Conservation (phyloP, 2,888 invertebrate genomes). For the Rhamnusium bicolor region DNA sequence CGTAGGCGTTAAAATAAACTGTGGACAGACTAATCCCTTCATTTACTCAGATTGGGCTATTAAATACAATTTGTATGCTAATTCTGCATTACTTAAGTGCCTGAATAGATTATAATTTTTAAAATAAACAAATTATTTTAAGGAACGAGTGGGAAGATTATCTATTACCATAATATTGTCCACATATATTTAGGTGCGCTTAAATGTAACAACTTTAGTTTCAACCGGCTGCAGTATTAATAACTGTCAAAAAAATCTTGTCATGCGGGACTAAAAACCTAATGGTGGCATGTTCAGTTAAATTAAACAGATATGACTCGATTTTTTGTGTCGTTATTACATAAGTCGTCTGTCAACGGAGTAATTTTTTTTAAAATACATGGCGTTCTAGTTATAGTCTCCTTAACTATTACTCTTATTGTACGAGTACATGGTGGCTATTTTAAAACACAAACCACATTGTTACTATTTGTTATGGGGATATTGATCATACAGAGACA, state of each 20-base stretch:
- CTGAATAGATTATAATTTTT: constrained; percentile 30
- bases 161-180: constrained; percentile 5
- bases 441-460: neutral
- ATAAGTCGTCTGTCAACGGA: neutral
- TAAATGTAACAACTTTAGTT: constrained; percentile 8
- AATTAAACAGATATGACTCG: neutral
- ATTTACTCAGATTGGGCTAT: constrained; percentile 26
- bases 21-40: constrained; percentile 27
- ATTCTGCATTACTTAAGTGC: constrained; percentile 36
- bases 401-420: neutral
- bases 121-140: constrained; percentile 20
- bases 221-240: neutral
- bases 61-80: constrained; percentile 41
- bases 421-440: neutral
- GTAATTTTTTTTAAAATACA: neutral
- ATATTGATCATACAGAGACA: too few species aligned
- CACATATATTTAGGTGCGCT: neutral
- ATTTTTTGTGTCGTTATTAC: constrained; percentile 5
- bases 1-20: constrained; percentile 35
- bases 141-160: constrained; percentile 8
- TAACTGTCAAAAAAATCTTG: constrained; percentile 14
- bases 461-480: too few species aligned
- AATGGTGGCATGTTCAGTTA: constrained; percentile 9
- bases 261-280: neutral
- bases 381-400: neutral